phyloP scores from a whole-genome alignment of 35 echinoderm and acorn worm species.

The Anneissia japonica region DNA sequence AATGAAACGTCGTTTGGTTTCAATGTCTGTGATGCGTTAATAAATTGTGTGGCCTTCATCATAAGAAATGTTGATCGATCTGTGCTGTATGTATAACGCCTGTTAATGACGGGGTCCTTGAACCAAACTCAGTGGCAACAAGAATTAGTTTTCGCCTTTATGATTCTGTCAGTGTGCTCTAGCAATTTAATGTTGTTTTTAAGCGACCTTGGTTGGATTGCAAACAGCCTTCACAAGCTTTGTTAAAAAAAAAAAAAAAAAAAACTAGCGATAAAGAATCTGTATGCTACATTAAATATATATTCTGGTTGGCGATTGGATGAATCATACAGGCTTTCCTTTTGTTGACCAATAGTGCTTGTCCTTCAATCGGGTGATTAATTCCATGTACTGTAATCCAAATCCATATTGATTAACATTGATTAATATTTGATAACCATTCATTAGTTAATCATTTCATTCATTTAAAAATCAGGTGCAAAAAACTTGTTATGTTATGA shows the following conservation, averaged over 20 bases:
- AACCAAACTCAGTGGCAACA: not conserved
- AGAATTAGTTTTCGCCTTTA: not conserved
- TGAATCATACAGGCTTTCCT: no score
- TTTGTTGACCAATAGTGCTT: no score
- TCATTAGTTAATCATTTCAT: no score
- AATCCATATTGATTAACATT: no score
- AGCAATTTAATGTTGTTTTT: not conserved
- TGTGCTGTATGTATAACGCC: conserved; percentile 1
- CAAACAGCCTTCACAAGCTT: not conserved
- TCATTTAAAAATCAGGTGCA: no score
- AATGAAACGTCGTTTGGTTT: not conserved
- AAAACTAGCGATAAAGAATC: not conserved
- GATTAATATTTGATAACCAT: no score
- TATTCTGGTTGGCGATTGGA: not conserved
- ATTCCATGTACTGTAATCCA: no score
- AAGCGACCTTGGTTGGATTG: not conserved
- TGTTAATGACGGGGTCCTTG: not conserved
- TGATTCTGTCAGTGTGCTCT: not conserved
- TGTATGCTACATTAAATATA: no score
- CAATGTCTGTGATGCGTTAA: not conserved
- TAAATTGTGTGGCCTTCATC: not conserved
- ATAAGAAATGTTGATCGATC: not conserved
- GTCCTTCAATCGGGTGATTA: no score
- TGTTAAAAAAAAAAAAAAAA: not conserved
- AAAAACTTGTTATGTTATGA: no score